phyloP scores from a whole-genome alignment of 2,888 invertebrate species.

The Trissoscelio sp. region DNA sequence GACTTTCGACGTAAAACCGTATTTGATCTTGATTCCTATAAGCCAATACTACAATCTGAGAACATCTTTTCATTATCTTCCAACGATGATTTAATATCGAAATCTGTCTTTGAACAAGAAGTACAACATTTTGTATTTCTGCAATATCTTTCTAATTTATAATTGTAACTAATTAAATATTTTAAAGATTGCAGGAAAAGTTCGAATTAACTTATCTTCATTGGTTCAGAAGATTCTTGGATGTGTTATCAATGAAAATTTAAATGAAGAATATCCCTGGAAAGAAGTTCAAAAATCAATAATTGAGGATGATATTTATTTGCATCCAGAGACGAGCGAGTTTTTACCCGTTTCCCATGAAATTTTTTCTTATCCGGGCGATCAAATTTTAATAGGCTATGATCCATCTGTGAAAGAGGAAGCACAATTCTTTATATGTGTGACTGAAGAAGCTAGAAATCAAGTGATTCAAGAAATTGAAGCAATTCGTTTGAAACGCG shows the following conservation, averaged over 20 bases:
- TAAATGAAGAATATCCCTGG: constrained; percentile 91
- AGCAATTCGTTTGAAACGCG: constrained; percentile 73
- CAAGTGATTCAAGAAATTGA: constrained; percentile 81
- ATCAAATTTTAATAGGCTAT: constrained; percentile 86
- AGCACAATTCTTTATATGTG: constrained; percentile 89
- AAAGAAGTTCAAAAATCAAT: constrained; percentile 86
- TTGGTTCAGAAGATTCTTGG: constrained; percentile 87
- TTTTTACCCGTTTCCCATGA: constrained; percentile 83
- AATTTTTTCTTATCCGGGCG: constrained; percentile 80
- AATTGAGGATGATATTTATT: constrained; percentile 87
- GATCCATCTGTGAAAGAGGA: constrained; percentile 86
- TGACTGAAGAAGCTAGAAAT: constrained; percentile 85
- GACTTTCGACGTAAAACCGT: constrained; percentile 42
- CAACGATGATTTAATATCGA: too few relatives aligned
- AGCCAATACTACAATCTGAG: neutral
- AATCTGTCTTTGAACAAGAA: too few relatives aligned
- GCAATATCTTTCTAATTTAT: too few relatives aligned
- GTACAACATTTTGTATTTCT: too few relatives aligned
- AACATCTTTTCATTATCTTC: neutral
- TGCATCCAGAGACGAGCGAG: constrained; percentile 85
- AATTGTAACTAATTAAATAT: neutral
- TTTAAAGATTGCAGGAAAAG: constrained; percentile 84
- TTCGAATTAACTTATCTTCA: constrained; percentile 84
- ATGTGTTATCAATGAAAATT: constrained; percentile 87
- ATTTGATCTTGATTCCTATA: constrained; percentile 39